Conservation (phyloP, 1,140 invertebrate genomes). For the Cydia pomonella region DNA sequence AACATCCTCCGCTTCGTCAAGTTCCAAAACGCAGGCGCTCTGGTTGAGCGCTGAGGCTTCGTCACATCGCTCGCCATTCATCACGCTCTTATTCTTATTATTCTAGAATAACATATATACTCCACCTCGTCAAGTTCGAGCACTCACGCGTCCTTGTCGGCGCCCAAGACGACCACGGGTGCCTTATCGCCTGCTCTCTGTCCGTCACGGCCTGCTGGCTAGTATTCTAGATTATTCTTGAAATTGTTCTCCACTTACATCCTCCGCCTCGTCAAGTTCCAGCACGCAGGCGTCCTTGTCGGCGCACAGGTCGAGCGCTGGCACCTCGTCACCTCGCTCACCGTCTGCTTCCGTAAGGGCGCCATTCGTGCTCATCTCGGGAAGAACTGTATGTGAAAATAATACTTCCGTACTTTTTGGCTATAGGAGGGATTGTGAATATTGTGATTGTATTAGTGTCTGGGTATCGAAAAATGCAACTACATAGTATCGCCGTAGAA, state of each 20-base stretch:
- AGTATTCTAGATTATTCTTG: too few relatives aligned
- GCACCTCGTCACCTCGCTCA: constrained; percentile 48
- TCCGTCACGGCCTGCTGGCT: too few relatives aligned
- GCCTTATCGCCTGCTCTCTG: background rate
- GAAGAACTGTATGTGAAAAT: constrained; percentile 37
- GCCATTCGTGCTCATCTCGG: constrained; percentile 46
- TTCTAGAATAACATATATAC: too few relatives aligned
- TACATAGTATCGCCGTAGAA: too few relatives aligned
- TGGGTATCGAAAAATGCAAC: too few relatives aligned
- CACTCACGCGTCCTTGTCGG: constrained; percentile 50
- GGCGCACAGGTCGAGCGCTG: constrained; percentile 58
- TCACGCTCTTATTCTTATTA: too few relatives aligned
- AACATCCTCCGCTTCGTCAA: constrained; percentile 38
- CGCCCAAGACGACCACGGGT: constrained; percentile 54
- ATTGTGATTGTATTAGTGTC: background rate
- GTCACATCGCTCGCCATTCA: too few relatives aligned
- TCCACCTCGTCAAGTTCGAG: constrained; percentile 28
- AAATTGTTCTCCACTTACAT: constrained; percentile 51
- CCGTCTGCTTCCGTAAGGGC: constrained; percentile 49
- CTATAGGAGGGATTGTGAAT: too few relatives aligned
- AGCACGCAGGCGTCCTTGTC: constrained; percentile 70
- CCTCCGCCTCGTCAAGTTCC: constrained; percentile 69
- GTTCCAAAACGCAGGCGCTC: constrained; percentile 53
- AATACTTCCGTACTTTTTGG: background rate
- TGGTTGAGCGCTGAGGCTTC: constrained; percentile 51